Evolutionary conservation across 2,797 vertebrate species (phyloP).

Genomic region (Sebastes steindachneri): DNA sequence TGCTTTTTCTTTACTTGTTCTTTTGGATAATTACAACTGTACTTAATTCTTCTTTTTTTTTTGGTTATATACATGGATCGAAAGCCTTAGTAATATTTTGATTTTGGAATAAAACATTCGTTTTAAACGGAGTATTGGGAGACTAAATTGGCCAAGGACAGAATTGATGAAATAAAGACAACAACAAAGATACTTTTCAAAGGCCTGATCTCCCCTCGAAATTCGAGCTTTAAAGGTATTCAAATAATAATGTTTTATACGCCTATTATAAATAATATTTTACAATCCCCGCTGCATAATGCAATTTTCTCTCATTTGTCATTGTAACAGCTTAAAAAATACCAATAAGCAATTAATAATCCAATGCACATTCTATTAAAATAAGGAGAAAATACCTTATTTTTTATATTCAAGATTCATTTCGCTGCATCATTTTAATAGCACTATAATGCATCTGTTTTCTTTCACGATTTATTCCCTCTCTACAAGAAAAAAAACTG

Average conservation of each 20-base stretch:
- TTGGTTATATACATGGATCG: background rate
- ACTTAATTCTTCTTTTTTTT: background rate
- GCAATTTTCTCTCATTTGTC: background rate
- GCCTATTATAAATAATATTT: background rate
- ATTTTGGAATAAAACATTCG: background rate
- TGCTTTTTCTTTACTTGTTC: background rate
- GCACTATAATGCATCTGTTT: background rate
- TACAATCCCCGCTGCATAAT: background rate
- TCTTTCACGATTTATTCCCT: background rate
- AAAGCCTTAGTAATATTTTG: background rate
- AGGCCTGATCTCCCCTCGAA: background rate
- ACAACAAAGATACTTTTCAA: background rate
- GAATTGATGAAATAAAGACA: background rate
- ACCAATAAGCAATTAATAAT: no score
- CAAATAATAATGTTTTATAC: background rate
- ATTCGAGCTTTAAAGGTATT: background rate
- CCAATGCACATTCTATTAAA: background rate
- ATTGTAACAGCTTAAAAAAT: background rate
- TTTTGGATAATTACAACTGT: conserved; percentile 31
- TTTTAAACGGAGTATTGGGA: background rate
- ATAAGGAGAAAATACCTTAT: background rate
- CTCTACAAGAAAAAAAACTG: background rate
- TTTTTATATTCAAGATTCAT: background rate
- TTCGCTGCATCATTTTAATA: background rate
- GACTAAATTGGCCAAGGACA: background rate